A percentile compares a stretch with the other conserved stretches of the same genome.
Conservation (phyloP, 2,888 invertebrate genomes). For the Caenorhabditis sp. region DNA sequence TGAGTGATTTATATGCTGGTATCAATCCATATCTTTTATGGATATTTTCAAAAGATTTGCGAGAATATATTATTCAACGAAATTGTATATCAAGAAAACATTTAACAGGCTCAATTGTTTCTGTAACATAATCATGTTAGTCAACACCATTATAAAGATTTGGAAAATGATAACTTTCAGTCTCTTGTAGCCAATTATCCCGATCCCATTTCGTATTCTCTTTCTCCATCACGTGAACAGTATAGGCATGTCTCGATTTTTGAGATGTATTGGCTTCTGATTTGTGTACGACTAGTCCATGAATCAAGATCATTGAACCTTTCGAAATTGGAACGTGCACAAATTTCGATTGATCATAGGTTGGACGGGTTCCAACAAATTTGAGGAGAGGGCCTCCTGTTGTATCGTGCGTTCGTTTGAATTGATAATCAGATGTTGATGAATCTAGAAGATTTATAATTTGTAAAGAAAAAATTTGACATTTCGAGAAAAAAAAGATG, state of each 20-base stretch:
- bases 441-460: slow-evolving; percentile 52
- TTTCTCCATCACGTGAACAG: slow-evolving; percentile 89
- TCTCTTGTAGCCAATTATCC: slow-evolving; percentile 74
- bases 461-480: too few relatives aligned
- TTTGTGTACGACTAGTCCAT: slow-evolving; percentile 91
- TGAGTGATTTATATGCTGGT: slow-evolving; percentile 32
- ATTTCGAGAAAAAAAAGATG: too few relatives aligned
- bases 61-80: slow-evolving; percentile 17
- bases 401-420: slow-evolving; percentile 57
- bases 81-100: slow-evolving; percentile 15
- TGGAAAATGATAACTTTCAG: slow-evolving; percentile 57
- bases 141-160: slow-evolving; percentile 41
- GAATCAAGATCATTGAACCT: slow-evolving; percentile 86
- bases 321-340: slow-evolving; percentile 80
- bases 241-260: slow-evolving; percentile 89
- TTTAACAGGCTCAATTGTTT: slow-evolving; percentile 9
- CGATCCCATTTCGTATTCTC: slow-evolving; percentile 80
- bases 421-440: slow-evolving; percentile 56
- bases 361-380: slow-evolving; percentile 62
- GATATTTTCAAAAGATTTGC: slow-evolving; percentile 30
- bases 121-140: slow-evolving; percentile 3
- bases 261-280: slow-evolving; percentile 85
- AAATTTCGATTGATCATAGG: slow-evolving; percentile 78
- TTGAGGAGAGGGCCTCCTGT: slow-evolving; percentile 54
- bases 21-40: slow-evolving; percentile 31